Percentiles rank a stretch among this genome's conserved stretches.
Conservation (phyloP, 2,113 vertebrate species). For the Prunella fulvescens region DNA sequence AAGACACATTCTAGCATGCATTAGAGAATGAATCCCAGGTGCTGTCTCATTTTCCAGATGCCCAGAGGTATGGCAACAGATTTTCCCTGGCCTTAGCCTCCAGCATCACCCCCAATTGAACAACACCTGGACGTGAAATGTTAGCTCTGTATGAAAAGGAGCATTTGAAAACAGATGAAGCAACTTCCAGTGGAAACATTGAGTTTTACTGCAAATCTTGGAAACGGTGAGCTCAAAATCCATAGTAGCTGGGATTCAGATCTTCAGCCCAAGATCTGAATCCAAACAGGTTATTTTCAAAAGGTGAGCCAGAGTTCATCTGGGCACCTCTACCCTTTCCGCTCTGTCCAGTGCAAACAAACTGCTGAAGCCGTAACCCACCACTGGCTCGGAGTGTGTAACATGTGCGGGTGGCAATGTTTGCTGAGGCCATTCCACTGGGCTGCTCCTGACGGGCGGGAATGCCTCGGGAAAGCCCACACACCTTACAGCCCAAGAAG, state of each 20-base stretch:
- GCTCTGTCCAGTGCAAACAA: background rate
- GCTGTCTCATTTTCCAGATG: background rate
- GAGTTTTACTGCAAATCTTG: background rate
- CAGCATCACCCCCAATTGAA: background rate
- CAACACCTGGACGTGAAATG: background rate
- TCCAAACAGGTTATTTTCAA: background rate
- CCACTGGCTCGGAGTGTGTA: rapidly evolving
- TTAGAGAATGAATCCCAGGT: background rate
- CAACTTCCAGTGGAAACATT: background rate
- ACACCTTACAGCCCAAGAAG: background rate
- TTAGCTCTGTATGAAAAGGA: background rate
- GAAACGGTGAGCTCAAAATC: background rate
- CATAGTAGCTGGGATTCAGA: background rate
- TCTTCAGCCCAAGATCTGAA: background rate
- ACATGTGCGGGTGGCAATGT: background rate
- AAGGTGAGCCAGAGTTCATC: background rate
- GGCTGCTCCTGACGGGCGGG: background rate
- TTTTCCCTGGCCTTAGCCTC: background rate
- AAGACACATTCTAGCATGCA: background rate
- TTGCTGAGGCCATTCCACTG: background rate
- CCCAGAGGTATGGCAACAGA: background rate
- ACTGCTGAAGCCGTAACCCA: background rate
- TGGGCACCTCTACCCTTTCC: background rate
- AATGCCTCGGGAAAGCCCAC: background rate
- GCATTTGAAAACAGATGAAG: background rate